Conservation (phyloP, 2,888 invertebrate genomes). For the Cataglyphis albicans region DNA sequence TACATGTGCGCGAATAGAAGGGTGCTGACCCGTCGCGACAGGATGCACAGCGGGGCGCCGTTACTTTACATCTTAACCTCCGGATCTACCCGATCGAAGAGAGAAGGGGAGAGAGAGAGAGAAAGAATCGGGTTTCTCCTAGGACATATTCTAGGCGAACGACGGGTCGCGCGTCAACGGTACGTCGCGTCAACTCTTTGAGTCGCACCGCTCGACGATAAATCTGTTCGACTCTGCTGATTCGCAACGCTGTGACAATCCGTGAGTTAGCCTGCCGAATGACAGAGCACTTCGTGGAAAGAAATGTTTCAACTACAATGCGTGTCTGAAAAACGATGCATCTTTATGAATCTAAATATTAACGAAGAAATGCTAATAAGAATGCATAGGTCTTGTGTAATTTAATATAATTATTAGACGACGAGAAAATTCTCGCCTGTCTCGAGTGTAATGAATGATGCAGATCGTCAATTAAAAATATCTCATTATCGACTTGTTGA, state of each 20-base stretch:
- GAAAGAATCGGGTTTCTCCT: slow-evolving; percentile 30
- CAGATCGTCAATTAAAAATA: not conserved
- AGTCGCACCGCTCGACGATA: slow-evolving; percentile 71
- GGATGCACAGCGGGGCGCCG: slow-evolving; percentile 71
- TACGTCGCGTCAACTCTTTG: slow-evolving; percentile 67
- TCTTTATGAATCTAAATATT: not conserved
- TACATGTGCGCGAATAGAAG: slow-evolving; percentile 65
- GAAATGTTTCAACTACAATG: not conserved
- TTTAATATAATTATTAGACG: slow-evolving; percentile 18
- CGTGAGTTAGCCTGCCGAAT: not conserved
- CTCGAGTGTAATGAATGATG: not conserved
- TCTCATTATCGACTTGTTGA: slow-evolving; percentile 21
- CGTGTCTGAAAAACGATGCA: not conserved
- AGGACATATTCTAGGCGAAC: slow-evolving; percentile 56
- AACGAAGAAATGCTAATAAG: not conserved
- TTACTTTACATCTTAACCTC: slow-evolving; percentile 59
- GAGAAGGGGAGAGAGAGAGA: too few relatives aligned
- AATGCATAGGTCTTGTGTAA: not conserved
- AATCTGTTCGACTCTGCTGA: slow-evolving; percentile 66
- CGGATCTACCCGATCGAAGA: slow-evolving; percentile 33
- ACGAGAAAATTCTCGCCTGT: not conserved
- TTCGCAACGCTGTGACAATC: slow-evolving; percentile 22
- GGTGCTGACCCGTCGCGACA: slow-evolving; percentile 74
- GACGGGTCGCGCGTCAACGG: slow-evolving; percentile 51
- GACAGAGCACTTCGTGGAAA: not conserved